Conservation (phyloP, 1,140 invertebrate genomes). For the Odontomachus brunneus region DNA sequence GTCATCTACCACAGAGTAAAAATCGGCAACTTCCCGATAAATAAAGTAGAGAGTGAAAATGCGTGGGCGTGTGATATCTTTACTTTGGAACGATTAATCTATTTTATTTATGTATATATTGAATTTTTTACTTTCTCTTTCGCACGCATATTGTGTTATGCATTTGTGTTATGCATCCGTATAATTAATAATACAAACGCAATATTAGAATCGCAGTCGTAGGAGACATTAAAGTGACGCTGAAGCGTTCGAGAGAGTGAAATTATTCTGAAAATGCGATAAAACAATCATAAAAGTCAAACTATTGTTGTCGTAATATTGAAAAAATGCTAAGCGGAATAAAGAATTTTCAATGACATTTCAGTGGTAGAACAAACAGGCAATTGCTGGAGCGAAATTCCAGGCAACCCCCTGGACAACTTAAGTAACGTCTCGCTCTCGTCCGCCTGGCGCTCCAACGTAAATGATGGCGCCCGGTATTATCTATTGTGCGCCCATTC, state of each 20-base stretch:
- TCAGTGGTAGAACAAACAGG: constrained; percentile 31
- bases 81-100: not conserved
- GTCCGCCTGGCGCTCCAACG: constrained; percentile 75
- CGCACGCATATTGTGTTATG: not conserved
- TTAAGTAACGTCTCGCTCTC: constrained; percentile 76
- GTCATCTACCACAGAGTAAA: constrained; percentile 46
- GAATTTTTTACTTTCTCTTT: not conserved
- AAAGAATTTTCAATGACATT: constrained; percentile 31
- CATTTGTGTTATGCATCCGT: not conserved
- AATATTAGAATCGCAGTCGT: not conserved
- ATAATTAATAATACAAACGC: not conserved
- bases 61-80: not conserved
- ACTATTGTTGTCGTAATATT: not conserved
- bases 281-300: not conserved
- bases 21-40: constrained; percentile 35
- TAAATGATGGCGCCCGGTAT: constrained; percentile 84
- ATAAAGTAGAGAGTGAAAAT: not conserved
- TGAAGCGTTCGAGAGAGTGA: not conserved
- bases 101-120: not conserved
- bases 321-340: not conserved
- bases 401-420: constrained; percentile 58
- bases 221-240: too few relatives aligned
- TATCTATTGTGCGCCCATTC: constrained; percentile 85
- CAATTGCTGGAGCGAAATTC: constrained; percentile 58
- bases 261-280: not conserved